Evolutionary conservation across 30 jellyfish, hydroid and myxozoan genomes (phyloP), one percentile per base, ranked within the genome.

Genomic region (Kudoa iwatai): DNA sequence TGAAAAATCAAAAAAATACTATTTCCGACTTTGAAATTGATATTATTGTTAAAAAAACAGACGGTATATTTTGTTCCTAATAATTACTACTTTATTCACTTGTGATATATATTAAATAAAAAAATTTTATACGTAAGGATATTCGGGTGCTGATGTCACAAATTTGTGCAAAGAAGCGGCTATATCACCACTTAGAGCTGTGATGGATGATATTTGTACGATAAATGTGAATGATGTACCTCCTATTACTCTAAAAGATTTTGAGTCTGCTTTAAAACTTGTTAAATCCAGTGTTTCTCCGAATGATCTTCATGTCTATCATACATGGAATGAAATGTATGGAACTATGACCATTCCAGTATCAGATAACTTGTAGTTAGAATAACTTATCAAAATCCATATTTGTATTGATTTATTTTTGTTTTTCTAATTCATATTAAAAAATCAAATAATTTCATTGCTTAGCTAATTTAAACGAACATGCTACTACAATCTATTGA

Each of bases 131-230:
- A n/a, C n/a, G n/a, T n/a, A n/a, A 67, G 90, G 90, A 3, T 67
- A 59, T 41, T 67, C 90, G 12, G 90, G 90, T 34, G 85, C 90
- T 12, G 90, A 67, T 45, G 58, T 67, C 84, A 68, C 82, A 25
- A 67, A 54, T 31, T 39, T 67, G 23, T 67, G 90, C 57, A 43
- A 84, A 13, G 90, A 67, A 50, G 90, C 90, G 2, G 90, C 90
- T n/a, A 53, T 67, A 3, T 84, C 84, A 1, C 90, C 90, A 16
- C 57, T 67, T 18, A 62, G 90, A 19, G 60, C 49, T 23, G 58
- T 67, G 50, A n/a, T n/a, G n/a, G 47, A 59, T 21, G 86, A 67
- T 41, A 67, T 67, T 13, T 24, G 71, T 25, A 32, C 19, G 40
- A 53, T 59, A 40, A 67, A 52, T 11, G 42, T 84, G 1, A 67